A percentile compares a stretch with the other conserved stretches of the same genome.
Conservation (phyloP, 2,113 vertebrate genomes). For the Periophthalmodon schlosseri region DNA sequence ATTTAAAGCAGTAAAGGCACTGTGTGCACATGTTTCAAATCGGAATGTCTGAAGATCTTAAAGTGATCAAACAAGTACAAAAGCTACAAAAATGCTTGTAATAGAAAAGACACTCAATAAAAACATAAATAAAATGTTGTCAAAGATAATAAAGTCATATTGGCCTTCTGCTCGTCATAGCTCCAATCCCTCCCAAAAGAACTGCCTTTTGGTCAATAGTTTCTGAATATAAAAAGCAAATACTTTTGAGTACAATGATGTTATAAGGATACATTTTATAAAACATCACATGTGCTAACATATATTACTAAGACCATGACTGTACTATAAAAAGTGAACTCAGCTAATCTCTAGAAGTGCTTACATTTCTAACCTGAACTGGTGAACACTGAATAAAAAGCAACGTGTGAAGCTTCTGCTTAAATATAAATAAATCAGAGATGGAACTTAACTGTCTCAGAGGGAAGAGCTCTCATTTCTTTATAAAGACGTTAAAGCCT, state of each 20-base stretch:
- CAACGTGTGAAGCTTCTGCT: constrained; percentile 75
- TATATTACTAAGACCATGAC: constrained; percentile 88
- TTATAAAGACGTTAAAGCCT: constrained; percentile 47
- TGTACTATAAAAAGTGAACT: constrained; percentile 79
- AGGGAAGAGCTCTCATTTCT: constrained; percentile 59
- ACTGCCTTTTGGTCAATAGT: constrained; percentile 61
- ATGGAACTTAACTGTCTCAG: constrained; percentile 57
- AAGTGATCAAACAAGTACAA: constrained; percentile 52
- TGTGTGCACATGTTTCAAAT: constrained; percentile 38
- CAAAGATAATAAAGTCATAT: constrained; percentile 63
- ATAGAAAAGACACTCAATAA: constrained; percentile 48
- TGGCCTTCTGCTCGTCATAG: constrained; percentile 55
- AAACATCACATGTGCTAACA: constrained; percentile 85
- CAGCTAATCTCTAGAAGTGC: constrained; percentile 86
- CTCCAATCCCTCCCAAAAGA: constrained; percentile 43
- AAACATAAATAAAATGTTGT: constrained; percentile 69
- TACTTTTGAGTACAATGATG: constrained; percentile 83
- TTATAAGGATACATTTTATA: constrained; percentile 88
- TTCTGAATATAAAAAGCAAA: constrained; percentile 71
- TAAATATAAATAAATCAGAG: constrained; percentile 80
- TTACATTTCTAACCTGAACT: constrained; percentile 81
- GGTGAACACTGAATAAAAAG: constrained; percentile 78
- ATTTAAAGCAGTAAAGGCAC: constrained; percentile 49
- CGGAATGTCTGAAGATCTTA: constrained; percentile 47
- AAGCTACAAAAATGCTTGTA: constrained; percentile 49